Conservation (phyloP, 1,140 invertebrate species). For the Vanessa tameamea region DNA sequence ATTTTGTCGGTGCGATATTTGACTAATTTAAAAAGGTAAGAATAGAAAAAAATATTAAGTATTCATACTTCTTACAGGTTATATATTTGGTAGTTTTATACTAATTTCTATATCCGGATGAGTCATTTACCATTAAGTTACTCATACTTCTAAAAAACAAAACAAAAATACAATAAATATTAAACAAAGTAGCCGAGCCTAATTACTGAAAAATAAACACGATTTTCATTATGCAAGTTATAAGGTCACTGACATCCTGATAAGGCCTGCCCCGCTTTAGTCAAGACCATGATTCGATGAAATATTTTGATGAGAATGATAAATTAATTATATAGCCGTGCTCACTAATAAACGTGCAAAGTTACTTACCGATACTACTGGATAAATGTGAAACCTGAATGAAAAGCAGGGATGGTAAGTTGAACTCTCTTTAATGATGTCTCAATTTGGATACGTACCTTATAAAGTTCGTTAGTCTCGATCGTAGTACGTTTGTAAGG, state of each 20-base stretch:
- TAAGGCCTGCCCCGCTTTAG: slow-evolving; percentile 45
- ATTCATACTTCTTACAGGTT: too few relatives aligned
- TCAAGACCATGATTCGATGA: slow-evolving; percentile 38
- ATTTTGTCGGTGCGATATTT: too few relatives aligned
- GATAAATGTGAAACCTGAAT: slow-evolving; percentile 42
- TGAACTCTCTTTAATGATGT: slow-evolving; percentile 23
- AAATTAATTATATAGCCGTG: slow-evolving; percentile 68
- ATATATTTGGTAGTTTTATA: too few relatives aligned
- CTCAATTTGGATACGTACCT: slow-evolving; percentile 21
- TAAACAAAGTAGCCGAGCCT: not conserved
- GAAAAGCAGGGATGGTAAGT: slow-evolving; percentile 19
- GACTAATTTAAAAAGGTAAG: too few relatives aligned
- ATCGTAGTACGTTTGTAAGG: slow-evolving; percentile 10
- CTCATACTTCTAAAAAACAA: too few relatives aligned
- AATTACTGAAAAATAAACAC: not conserved
- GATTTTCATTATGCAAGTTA: not conserved
- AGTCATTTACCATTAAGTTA: too few relatives aligned
- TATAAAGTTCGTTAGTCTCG: slow-evolving; percentile 17
- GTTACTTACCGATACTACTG: slow-evolving; percentile 52
- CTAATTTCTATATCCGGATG: too few relatives aligned
- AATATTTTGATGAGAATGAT: slow-evolving; percentile 71
- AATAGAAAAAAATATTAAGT: too few relatives aligned
- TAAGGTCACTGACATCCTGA: not conserved
- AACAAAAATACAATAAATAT: too few relatives aligned
- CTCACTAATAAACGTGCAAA: slow-evolving; percentile 56